Percentiles rank a stretch among this genome's conserved stretches.
These are phyloP conservation scores for Lipophrys pholis DNA, from an alignment of 2,113 vertebrate species.

Conservation along the genomic window DNA sequence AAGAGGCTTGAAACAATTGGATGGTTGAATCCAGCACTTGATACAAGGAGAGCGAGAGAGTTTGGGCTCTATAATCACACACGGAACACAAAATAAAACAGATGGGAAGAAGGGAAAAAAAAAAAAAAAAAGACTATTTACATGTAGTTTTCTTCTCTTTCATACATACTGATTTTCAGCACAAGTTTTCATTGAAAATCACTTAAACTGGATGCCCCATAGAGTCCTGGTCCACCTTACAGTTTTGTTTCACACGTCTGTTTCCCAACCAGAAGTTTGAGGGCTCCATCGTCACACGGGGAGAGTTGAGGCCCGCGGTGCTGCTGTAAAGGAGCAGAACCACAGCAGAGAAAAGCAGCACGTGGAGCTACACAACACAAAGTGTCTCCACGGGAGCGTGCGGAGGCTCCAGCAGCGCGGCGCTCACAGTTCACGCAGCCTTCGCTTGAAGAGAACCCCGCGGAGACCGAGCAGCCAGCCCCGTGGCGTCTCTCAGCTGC, in stretches of 20 bases:
- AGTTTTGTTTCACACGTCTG: neutral
- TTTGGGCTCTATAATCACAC: slow-evolving; percentile 19
- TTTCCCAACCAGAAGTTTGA: neutral
- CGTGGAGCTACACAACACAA: slow-evolving; percentile 1
- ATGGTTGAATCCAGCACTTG: slow-evolving; percentile 61
- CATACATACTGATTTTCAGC: slow-evolving; percentile 1
- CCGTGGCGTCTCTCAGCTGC: slow-evolving; percentile 82
- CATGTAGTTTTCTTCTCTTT: slow-evolving; percentile 43
- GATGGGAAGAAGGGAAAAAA: neutral
- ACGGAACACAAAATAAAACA: slow-evolving; percentile 28
- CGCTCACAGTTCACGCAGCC: slow-evolving; percentile 8
- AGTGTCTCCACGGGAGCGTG: too few relatives aligned
- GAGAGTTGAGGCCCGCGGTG: too few relatives aligned
- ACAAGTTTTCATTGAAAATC: slow-evolving; percentile 8
- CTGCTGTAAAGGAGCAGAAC: slow-evolving; percentile 5
- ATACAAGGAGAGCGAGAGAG: slow-evolving; percentile 42
- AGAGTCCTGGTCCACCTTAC: neutral
- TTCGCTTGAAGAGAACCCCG: slow-evolving; percentile 6
- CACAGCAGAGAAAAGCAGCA: slow-evolving; percentile 16
- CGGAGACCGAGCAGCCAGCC: too few relatives aligned
- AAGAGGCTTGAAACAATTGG: slow-evolving; percentile 35
- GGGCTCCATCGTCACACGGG: too few relatives aligned
- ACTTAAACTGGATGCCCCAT: neutral
- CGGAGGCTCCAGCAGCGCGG: slow-evolving; percentile 41
- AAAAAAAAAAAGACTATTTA: slow-evolving; percentile 65